These are phyloP conservation scores for Lochmaea crataegi DNA, from an alignment of 2,888 invertebrate species.

Conservation along the genomic window DNA sequence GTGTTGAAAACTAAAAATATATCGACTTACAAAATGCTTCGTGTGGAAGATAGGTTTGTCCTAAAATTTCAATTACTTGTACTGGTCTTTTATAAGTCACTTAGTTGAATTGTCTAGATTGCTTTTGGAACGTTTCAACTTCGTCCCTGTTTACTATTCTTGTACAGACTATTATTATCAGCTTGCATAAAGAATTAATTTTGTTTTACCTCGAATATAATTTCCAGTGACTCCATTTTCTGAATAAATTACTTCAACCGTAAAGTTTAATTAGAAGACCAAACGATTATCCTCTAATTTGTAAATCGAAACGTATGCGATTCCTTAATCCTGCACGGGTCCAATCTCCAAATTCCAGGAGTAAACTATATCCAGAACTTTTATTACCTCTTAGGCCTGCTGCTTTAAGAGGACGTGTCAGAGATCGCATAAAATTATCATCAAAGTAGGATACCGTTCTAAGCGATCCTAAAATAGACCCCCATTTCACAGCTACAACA, in stretches of 20 bases:
- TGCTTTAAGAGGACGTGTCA: slow-evolving; percentile 30
- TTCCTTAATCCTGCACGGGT: slow-evolving; percentile 17
- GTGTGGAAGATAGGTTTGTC: too few species aligned
- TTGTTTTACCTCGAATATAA: neutral
- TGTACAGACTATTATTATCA: too few species aligned
- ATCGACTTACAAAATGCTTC: too few species aligned
- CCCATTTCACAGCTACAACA: neutral
- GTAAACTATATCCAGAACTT: slow-evolving; percentile 34
- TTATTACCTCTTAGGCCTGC: slow-evolving; percentile 19
- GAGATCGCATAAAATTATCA: slow-evolving; percentile 29
- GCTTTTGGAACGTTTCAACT: too few species aligned
- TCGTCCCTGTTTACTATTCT: too few species aligned
- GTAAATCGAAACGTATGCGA: slow-evolving; percentile 23
- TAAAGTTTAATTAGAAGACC: slow-evolving; percentile 8
- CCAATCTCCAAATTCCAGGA: slow-evolving; percentile 8
- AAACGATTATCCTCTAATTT: slow-evolving; percentile 15
- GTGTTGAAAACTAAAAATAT: too few species aligned
- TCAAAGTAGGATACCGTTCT: slow-evolving; percentile 11
- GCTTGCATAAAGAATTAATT: too few species aligned
- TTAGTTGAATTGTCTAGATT: too few species aligned
- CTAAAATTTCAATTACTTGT: too few species aligned
- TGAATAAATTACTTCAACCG: neutral
- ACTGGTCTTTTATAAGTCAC: too few species aligned
- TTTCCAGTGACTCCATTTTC: neutral
- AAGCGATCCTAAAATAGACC: neutral